Conservation (phyloP, 1,140 invertebrate species). For the Pseudoatta argentina region DNA sequence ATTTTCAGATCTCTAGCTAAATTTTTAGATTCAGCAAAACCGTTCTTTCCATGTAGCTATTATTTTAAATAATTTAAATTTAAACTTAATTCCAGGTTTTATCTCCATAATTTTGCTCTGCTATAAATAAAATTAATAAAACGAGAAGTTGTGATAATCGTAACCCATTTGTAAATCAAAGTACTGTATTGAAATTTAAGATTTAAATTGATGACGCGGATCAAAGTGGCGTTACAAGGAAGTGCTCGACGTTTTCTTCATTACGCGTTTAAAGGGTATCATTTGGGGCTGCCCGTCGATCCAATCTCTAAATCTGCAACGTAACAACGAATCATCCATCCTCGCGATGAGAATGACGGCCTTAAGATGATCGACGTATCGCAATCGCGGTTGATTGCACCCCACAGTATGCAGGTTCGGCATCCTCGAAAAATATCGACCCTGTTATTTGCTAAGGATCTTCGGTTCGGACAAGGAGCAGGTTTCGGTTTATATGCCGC, state of each 20-base stretch:
- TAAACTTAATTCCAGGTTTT: not conserved
- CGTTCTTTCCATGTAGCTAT: not conserved
- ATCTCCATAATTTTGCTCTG: not conserved
- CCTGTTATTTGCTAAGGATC: slow-evolving; percentile 54
- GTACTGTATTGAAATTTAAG: not conserved
- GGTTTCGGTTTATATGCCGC: not conserved
- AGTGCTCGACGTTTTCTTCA: slow-evolving; percentile 34
- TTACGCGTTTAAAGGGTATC: slow-evolving; percentile 59
- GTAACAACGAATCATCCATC: slow-evolving; percentile 54
- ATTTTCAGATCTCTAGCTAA: too few relatives aligned
- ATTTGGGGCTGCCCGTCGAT: slow-evolving; percentile 32
- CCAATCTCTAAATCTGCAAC: slow-evolving; percentile 46
- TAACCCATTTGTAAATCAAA: not conserved
- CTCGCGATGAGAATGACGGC: slow-evolving; percentile 51
- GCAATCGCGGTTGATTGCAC: slow-evolving; percentile 60
- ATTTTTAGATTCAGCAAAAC: too few relatives aligned
- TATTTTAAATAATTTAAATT: not conserved
- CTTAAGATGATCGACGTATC: slow-evolving; percentile 49
- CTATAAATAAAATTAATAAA: not conserved
- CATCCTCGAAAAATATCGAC: slow-evolving; percentile 47
- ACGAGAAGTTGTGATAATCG: not conserved
- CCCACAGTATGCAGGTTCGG: slow-evolving; percentile 20
- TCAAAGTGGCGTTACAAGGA: slow-evolving; percentile 12
- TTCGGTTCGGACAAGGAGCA: slow-evolving; percentile 1
- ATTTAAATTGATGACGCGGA: slow-evolving; percentile 6